These are phyloP conservation scores for Flabesymbios commensalis DNA, from an alignment of 2,888 invertebrate genomes.

Conservation along the genomic window DNA sequence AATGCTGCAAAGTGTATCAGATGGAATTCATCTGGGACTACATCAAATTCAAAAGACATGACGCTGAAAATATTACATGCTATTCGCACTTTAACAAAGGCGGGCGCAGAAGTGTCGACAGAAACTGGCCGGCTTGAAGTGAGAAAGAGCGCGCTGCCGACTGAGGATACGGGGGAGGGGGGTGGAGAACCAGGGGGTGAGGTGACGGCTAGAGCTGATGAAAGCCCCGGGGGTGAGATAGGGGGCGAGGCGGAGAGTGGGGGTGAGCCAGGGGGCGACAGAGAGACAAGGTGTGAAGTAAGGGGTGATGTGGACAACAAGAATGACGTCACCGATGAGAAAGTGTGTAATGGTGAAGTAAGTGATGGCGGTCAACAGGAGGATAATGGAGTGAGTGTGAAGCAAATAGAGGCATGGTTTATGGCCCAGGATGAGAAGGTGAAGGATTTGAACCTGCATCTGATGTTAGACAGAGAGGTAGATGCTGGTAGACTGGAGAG, in stretches of 20 bases:
- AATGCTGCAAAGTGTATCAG: slow-evolving; percentile 74
- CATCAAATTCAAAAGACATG: too few species aligned
- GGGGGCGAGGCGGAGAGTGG: too few species aligned
- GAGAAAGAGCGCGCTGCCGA: too few species aligned
- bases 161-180: not conserved
- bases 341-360: slow-evolving; percentile 13
- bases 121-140: too few species aligned
- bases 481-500: slow-evolving; percentile 45
- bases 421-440: slow-evolving; percentile 40
- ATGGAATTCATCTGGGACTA: too few species aligned
- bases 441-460: slow-evolving; percentile 63
- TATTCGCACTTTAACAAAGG: too few species aligned
- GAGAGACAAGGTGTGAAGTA: not conserved
- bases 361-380: not conserved
- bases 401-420: slow-evolving; percentile 50
- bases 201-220: too few species aligned
- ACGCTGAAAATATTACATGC: too few species aligned
- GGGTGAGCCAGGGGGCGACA: not conserved
- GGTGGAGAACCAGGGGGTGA: not conserved
- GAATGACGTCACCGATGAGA: too few species aligned
- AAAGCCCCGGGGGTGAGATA: too few species aligned
- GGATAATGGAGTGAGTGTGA: slow-evolving; percentile 2
- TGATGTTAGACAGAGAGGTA: slow-evolving; percentile 73
- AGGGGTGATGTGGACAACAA: not conserved
- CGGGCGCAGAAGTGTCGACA: too few species aligned